Evolutionary conservation across 2,888 invertebrate species (phyloP), one percentile per base, ranked within the genome.

Genomic region (Nineta flava): DNA sequence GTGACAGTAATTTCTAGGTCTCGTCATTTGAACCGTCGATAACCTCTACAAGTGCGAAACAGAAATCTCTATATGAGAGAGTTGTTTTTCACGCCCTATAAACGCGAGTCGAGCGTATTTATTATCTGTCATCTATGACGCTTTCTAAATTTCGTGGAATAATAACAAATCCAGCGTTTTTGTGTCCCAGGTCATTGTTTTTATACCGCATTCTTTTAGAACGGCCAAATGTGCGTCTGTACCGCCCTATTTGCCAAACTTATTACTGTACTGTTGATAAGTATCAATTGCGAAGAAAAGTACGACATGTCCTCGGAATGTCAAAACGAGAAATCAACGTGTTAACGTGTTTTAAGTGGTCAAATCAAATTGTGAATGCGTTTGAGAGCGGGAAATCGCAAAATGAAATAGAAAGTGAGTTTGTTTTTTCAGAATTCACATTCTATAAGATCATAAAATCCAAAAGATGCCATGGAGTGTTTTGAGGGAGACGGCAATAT

Each of bases 301-400:
- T 32, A 9, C 32, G 48, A 13, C 38, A n/a, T n/a, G n/a, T n/a
- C n/a, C n/a, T n/a, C n/a, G n/a, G n/a, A n/a, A n/a, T n/a, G n/a
- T n/a, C n/a, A 13, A 48, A 35, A 48, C 13, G 17, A 38, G 10
- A 38, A 35, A 9, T 26, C 12, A 46, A 50, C 12, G 50, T 50
- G 41, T 13, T 52, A 48, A 50, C 52, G 9, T 32, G 10, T 32
- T 34, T 45, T 50, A 50, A 50, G 50, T 50, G 52, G 50, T 48
- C 46, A 53, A 53, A 46, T 53, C 51, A 53, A 51, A 53, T 53
- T 31, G 48, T 49, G 46, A 53, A 53, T 49, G 51, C 53, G 35
- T 53, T 49, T 46, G 51, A 51, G 44, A 31, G 34, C 26, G 51
- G 51, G 31, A 51, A 51, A 53, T 47, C 35, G 43, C 51, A 49